Evolutionary conservation across 1,140 invertebrate genomes (phyloP), one percentile per base, ranked within the genome.

Genomic region (Brachionus rotundiformis): DNA sequence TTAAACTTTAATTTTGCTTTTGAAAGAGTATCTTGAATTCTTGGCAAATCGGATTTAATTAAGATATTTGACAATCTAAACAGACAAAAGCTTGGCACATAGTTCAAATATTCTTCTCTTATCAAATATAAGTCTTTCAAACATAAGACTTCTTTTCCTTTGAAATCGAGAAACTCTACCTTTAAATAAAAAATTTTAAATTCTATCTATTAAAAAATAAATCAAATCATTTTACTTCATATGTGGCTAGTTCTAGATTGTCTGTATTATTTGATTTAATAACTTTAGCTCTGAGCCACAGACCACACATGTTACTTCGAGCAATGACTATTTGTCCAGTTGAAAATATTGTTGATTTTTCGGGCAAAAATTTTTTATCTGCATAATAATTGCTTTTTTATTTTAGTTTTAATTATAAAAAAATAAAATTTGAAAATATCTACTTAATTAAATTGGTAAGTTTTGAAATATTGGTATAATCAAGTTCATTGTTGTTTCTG

Each of bases 291-390:
- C 68, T 16, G 8, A 73, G 29, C 68, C 68, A 73, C 4, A 73
- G 23, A 25, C 41, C 41, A 19, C 23, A 31, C 7, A 44, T 10
- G 3, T 73, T 41, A 73, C 68, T 73, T 73, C 39, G 36, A 11
- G 68, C 68, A 73, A 41, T 33, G 7, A 73, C 68, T 13, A 73
- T 73, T 73, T 73, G 68, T 11, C 68, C 68, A 2, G 27, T 73
- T 23, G 33, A 25, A 73, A 47, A 73, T 25, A 73, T 73, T 25
- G 68, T 73, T 1, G 39, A 73, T n/a, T 73, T 73, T 73, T 73
- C 68, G 7, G 36, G 36, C 39, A 73, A 23, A 25, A 73, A 73
- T 73, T 44, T 44, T 44, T 73, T 73, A 44, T 73, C 23, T 31
- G 8, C 33, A 73, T 73, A 73, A 23, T 73, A 73, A 13, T 73